phyloP scores from a whole-genome alignment of 2,888 invertebrate genomes.

The Heliconius aoede region DNA sequence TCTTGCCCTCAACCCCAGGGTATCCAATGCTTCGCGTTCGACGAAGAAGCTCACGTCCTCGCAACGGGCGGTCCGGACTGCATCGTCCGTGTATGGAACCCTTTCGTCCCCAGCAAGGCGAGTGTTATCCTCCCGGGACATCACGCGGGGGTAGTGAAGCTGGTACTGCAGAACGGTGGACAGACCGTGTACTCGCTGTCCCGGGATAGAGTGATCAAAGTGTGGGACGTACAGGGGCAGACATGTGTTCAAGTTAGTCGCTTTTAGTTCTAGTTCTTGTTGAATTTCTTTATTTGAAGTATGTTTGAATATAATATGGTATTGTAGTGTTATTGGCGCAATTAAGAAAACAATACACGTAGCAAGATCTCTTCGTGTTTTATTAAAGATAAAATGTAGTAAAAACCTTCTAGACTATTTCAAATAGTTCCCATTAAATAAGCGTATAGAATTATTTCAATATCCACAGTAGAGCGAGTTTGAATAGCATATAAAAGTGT shows the following conservation, averaged over 20 bases:
- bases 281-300: no score
- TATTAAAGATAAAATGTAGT: no score
- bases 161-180: constrained; percentile 87
- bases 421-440: no score
- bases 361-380: no score
- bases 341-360: no score
- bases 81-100: constrained; percentile 90
- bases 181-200: constrained; percentile 88
- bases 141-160: constrained; percentile 86
- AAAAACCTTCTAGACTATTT: no score
- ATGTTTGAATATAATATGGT: no score
- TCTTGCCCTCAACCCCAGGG: constrained; percentile 69
- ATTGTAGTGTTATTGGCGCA: no score
- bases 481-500: no score
- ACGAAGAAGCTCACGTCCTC: constrained; percentile 83
- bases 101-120: constrained; percentile 88
- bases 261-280: not conserved
- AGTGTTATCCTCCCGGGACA: constrained; percentile 86
- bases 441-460: no score
- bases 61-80: constrained; percentile 91
- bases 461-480: no score
- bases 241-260: constrained; percentile 84
- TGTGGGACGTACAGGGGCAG: constrained; percentile 89
- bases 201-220: constrained; percentile 88
- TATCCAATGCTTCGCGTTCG: constrained; percentile 85